Evolutionary conservation across 2,888 invertebrate species (phyloP).

Genomic region (Sturmia bella): DNA sequence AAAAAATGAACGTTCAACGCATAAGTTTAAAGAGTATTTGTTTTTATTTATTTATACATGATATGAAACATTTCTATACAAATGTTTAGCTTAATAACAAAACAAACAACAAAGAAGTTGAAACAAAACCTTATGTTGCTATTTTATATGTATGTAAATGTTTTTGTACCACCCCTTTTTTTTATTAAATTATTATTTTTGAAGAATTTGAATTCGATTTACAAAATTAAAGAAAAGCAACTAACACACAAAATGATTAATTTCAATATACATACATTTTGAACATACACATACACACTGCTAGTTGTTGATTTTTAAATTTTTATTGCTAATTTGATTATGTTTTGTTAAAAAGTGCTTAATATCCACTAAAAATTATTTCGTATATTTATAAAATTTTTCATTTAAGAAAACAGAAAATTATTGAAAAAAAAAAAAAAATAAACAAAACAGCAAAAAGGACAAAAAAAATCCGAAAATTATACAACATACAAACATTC

Average conservation of each 20-base stretch:
- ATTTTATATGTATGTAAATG: constrained; percentile 57
- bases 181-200: constrained; percentile 41
- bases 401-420: constrained; percentile 33
- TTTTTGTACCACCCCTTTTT: constrained; percentile 49
- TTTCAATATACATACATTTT: neutral
- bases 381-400: constrained; percentile 45
- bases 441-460: constrained; percentile 20
- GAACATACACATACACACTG: constrained; percentile 33
- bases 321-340: constrained; percentile 48
- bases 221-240: constrained; percentile 17
- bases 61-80: constrained; percentile 58
- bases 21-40: constrained; percentile 63
- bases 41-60: constrained; percentile 56
- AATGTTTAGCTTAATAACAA: constrained; percentile 48
- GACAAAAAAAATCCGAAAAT: constrained; percentile 4
- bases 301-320: constrained; percentile 63
- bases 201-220: constrained; percentile 25
- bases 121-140: constrained; percentile 49
- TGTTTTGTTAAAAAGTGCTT: constrained; percentile 52
- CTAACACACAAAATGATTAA: neutral
- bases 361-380: constrained; percentile 62
- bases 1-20: constrained; percentile 59
- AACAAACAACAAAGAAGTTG: constrained; percentile 15
- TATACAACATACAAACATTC: constrained; percentile 14
- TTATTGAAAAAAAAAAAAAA: constrained; percentile 23